These are phyloP conservation scores for Acrossocheilus wenchowensis DNA, from an alignment of 2,797 vertebrate genomes.

Conservation along the genomic window DNA sequence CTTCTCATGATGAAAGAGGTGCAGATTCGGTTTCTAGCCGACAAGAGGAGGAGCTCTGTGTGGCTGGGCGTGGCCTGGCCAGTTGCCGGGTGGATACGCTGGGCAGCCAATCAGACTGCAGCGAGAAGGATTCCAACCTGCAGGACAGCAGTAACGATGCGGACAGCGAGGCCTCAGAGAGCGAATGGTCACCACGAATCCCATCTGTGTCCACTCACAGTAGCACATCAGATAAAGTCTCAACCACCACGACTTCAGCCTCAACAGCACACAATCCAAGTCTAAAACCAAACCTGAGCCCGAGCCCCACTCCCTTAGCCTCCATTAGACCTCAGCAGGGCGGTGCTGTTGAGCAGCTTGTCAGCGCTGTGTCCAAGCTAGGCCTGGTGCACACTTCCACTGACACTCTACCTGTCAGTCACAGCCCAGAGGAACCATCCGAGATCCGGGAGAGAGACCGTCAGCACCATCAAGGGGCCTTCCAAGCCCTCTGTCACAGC, in stretches of 20 bases:
- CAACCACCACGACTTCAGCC: not conserved
- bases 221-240: constrained; percentile 56
- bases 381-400: constrained; percentile 73
- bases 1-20: constrained; percentile 77
- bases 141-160: constrained; percentile 93
- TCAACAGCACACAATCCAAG: constrained; percentile 9
- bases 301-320: constrained; percentile 55
- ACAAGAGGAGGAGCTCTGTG: constrained; percentile 71
- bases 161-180: constrained; percentile 94
- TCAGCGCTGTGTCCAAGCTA: constrained; percentile 83
- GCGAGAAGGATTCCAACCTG: constrained; percentile 84
- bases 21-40: constrained; percentile 70
- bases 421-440: constrained; percentile 69
- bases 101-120: constrained; percentile 88
- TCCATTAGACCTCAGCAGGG: constrained; percentile 65
- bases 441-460: constrained; percentile 66
- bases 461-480: constrained; percentile 85
- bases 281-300: constrained; percentile 63
- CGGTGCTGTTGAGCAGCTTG: constrained; percentile 77
- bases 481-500: constrained; percentile 93
- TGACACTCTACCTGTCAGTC: constrained; percentile 64
- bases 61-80: constrained; percentile 66
- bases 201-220: constrained; percentile 60
- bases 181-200: constrained; percentile 79
- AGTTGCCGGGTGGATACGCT: constrained; percentile 68